Evolutionary conservation across 2,888 invertebrate species (phyloP).

Genomic region (Himalopsyche japonica): DNA sequence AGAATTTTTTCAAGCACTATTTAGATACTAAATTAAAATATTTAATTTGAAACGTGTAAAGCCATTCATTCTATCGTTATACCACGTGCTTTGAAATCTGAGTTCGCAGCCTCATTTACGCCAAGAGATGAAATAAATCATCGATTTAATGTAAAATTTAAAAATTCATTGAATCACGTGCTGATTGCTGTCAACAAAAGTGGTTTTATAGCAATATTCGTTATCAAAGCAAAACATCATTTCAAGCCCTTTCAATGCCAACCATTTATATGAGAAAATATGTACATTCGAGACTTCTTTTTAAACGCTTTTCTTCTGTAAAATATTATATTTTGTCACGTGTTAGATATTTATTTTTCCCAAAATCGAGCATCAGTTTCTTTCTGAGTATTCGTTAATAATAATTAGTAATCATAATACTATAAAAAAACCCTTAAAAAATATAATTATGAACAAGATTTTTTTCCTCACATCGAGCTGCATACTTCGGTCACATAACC

Average conservation of each 20-base stretch:
- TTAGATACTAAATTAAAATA: not conserved
- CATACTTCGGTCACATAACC: too few relatives aligned
- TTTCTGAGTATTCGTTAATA: too few relatives aligned
- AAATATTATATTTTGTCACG: too few relatives aligned
- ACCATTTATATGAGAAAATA: not conserved
- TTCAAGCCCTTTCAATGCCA: not conserved
- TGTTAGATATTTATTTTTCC: too few relatives aligned
- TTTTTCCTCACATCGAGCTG: too few relatives aligned
- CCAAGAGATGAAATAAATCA: not conserved
- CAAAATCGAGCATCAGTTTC: too few relatives aligned
- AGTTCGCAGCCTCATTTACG: not conserved
- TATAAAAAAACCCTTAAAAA: too few relatives aligned
- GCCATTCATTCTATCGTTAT: not conserved
- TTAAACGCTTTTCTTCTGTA: too few relatives aligned
- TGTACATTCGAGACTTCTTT: not conserved
- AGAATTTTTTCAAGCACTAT: too few relatives aligned
- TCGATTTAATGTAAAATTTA: not conserved
- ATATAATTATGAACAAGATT: too few relatives aligned
- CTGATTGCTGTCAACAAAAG: not conserved
- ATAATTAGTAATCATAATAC: too few relatives aligned
- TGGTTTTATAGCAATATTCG: not conserved
- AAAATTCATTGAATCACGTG: not conserved
- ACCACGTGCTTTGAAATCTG: not conserved
- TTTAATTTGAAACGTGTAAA: not conserved
- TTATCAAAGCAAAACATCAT: not conserved